These are phyloP conservation scores for Deilephila elpenor DNA, from an alignment of 2,888 invertebrate species.

Conservation along the genomic window DNA sequence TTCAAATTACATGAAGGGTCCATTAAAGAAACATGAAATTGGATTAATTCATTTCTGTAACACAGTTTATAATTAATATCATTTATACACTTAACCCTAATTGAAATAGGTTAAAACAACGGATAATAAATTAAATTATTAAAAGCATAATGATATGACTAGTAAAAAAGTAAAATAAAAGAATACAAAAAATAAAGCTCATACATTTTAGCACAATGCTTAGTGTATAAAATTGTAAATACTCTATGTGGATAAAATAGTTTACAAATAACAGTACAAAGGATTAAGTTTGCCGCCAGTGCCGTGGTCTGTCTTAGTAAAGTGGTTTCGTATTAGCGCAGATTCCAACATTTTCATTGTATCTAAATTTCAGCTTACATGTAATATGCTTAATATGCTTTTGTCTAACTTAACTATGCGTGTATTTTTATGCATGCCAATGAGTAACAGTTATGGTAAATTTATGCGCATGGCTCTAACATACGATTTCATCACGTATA, in stretches of 20 bases:
- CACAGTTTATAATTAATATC: neutral
- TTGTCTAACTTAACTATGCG: conserved; percentile 43
- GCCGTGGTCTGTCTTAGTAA: conserved; percentile 57
- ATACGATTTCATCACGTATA: neutral
- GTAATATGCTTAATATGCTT: neutral
- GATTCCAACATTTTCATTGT: conserved; percentile 39
- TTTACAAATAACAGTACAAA: conserved; percentile 34
- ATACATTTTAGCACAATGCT: neutral
- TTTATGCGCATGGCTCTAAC: neutral
- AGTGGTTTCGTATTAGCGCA: conserved; percentile 55
- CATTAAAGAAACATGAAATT: conserved; percentile 54
- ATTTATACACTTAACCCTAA: neutral
- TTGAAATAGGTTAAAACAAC: neutral
- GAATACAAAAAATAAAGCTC: neutral
- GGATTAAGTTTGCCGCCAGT: conserved; percentile 48
- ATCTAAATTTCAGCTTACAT: neutral
- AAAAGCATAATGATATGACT: neutral
- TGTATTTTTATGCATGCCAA: conserved; percentile 1
- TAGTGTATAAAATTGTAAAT: neutral
- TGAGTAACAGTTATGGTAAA: neutral
- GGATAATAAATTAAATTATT: neutral
- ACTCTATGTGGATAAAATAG: conserved; percentile 31
- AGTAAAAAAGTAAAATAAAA: neutral
- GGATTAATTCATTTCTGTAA: conserved; percentile 39
- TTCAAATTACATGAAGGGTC: conserved; percentile 51